Conservation (phyloP, 2,797 vertebrate species). For the Oophaga sylvatica region DNA sequence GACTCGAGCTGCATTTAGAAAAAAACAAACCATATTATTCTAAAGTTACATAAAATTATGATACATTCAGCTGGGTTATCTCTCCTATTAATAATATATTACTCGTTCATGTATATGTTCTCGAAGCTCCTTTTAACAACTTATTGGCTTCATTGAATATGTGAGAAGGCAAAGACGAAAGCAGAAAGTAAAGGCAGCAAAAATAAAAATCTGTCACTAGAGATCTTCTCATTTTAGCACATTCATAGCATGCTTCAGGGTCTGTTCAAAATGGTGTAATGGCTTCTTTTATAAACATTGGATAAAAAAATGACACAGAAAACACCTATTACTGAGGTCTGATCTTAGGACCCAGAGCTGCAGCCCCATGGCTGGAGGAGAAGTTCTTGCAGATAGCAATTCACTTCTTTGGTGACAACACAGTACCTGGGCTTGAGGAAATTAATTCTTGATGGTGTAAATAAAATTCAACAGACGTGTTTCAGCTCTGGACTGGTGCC, state of each 20-base stretch:
- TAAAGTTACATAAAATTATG: neutral
- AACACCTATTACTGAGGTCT: too few relatives aligned
- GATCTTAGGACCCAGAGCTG: too few relatives aligned
- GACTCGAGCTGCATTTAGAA: conserved; percentile 85
- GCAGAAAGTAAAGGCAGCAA: neutral
- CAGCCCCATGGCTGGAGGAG: too few relatives aligned
- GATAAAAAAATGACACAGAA: neutral
- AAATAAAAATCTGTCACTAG: neutral
- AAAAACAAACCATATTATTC: conserved; percentile 21
- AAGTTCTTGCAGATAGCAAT: too few relatives aligned
- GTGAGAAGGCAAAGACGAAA: neutral
- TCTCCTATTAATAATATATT: neutral
- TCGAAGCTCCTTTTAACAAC: neutral
- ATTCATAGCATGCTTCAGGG: neutral
- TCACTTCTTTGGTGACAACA: too few relatives aligned
- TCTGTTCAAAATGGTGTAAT: neutral
- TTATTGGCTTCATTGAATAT: neutral
- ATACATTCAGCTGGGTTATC: neutral
- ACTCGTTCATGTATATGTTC: neutral
- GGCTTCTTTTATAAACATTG: neutral
- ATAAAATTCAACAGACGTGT: too few relatives aligned
- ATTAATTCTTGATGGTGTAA: too few relatives aligned
- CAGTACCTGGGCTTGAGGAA: too few relatives aligned
- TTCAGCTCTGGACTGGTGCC: too few relatives aligned
- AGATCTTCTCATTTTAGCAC: neutral